These are phyloP conservation scores for Phoeniculus purpureus DNA, from an alignment of 2,797 vertebrate genomes.

Conservation along the genomic window DNA sequence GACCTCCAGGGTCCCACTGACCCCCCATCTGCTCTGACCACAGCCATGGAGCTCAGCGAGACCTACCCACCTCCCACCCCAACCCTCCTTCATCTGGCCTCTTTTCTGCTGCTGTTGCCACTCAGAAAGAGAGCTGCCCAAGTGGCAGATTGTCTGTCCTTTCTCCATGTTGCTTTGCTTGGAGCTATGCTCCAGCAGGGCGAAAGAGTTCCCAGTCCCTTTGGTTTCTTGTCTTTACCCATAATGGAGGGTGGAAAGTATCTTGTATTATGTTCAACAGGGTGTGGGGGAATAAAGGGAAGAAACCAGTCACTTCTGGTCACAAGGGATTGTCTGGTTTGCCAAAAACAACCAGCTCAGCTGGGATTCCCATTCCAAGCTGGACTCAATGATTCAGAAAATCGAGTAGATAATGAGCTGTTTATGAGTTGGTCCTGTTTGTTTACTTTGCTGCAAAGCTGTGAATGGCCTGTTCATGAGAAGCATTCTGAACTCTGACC, in stretches of 20 bases:
- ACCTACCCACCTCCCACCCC: background rate
- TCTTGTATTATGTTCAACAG: constrained; percentile 8
- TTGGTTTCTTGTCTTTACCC: constrained; percentile 26
- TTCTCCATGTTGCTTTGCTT: background rate
- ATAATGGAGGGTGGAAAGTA: background rate
- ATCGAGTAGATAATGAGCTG: constrained; percentile 45
- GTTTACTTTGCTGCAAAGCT: constrained; percentile 32
- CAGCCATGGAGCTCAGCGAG: too few relatives aligned
- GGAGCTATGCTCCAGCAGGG: background rate
- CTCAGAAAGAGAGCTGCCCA: background rate
- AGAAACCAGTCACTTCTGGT: constrained; percentile 36
- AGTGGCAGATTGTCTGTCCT: background rate
- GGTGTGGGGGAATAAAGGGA: constrained; percentile 5
- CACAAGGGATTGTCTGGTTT: background rate
- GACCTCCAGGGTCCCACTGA: too few relatives aligned
- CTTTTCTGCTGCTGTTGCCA: background rate
- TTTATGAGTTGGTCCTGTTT: constrained; percentile 31
- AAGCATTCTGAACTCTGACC: background rate
- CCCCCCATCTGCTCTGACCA: too few relatives aligned
- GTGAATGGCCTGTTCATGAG: background rate
- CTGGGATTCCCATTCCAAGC: background rate
- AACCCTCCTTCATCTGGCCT: background rate
- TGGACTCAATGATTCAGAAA: constrained; percentile 52
- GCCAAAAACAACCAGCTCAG: constrained; percentile 27
- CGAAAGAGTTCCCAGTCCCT: background rate